Evolutionary conservation across 2,113 vertebrate genomes (phyloP), one percentile per base, ranked within the genome.

Genomic region (Pithys albifrons): DNA sequence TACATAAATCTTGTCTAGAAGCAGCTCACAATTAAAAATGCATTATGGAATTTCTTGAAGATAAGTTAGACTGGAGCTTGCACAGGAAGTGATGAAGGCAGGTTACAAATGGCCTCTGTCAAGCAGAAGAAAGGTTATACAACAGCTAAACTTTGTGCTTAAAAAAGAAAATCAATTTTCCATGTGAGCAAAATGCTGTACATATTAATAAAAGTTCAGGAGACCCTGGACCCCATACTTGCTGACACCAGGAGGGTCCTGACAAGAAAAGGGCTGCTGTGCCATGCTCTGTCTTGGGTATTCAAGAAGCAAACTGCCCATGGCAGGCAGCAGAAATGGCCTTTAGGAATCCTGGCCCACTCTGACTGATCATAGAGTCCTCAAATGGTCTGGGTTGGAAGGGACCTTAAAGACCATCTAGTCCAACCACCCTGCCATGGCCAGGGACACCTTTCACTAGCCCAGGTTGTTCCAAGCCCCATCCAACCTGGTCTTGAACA

Each of bases 141-240:
- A 97, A 97, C 71, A 1, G 3, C 95, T 92, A 65, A 91, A 91
- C 89, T 97, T 98, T 1, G 25, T 96, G 95, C 95, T 97, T 97
- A 96, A 96, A 97, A 95, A 97, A 94, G 89, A 97, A 97, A 97
- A 98, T 97, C 97, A 96, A 96, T 98, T 97, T 97, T 94, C 96
- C 28, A 2, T 90, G 95, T 35, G 88, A 97, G 94, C 54, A 94
- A 97, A 96, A 95, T 65, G 91, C 86, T 51, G 75, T 75, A 94
- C 85, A 94, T 96, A 96, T 88, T 97, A 96, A 97, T 96, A 93
- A 48, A 93, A 95, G 85, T 82, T 85, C 93, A 88, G 52, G 66
- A 93, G 61, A 52, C 39, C 58, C 81, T 57, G 62, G 76, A 37
- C 87, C 91, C 31, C 0, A 2, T 0, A 0, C 18, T 59, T 10